Conservation (phyloP, 2,888 invertebrate species). For the Dermolepida albohirtum region DNA sequence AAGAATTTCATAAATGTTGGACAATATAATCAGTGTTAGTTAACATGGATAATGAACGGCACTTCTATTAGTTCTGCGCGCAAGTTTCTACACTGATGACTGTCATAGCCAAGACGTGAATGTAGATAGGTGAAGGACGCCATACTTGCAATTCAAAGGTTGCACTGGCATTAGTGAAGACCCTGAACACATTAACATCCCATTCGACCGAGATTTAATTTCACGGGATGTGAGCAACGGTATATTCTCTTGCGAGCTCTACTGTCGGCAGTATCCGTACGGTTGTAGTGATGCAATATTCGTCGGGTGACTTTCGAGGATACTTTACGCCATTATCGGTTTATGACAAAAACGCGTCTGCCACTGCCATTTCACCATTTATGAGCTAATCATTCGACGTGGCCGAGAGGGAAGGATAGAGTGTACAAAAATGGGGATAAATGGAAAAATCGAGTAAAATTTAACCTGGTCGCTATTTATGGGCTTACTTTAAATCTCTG, state of each 20-base stretch:
- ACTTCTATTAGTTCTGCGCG: no score
- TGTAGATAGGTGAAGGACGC: slow-evolving; percentile 1
- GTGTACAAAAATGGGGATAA: slow-evolving; percentile 16
- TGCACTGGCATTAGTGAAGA: slow-evolving; percentile 13
- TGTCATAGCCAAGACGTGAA: neutral
- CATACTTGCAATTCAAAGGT: slow-evolving; percentile 7
- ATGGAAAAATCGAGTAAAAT: slow-evolving; percentile 29
- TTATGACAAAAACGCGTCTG: slow-evolving; percentile 26
- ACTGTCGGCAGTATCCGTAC: slow-evolving; percentile 3
- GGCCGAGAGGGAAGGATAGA: neutral
- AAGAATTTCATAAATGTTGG: no score
- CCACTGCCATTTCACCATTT: slow-evolving; percentile 4
- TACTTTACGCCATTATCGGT: slow-evolving; percentile 19
- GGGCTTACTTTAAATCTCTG: slow-evolving; percentile 13
- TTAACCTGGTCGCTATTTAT: slow-evolving; percentile 23
- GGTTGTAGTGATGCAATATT: slow-evolving; percentile 12
- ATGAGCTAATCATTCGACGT: slow-evolving; percentile 23
- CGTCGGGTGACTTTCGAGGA: slow-evolving; percentile 7
- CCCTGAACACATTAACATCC: slow-evolving; percentile 32
- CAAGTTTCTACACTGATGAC: no score
- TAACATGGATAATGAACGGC: no score
- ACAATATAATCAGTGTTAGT: no score
- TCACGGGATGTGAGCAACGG: slow-evolving; percentile 28
- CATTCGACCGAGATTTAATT: slow-evolving; percentile 36
- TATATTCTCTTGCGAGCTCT: slow-evolving; percentile 6